phyloP scores from a whole-genome alignment of 2,888 invertebrate genomes.

The Gastracanthus pulcherrimus region DNA sequence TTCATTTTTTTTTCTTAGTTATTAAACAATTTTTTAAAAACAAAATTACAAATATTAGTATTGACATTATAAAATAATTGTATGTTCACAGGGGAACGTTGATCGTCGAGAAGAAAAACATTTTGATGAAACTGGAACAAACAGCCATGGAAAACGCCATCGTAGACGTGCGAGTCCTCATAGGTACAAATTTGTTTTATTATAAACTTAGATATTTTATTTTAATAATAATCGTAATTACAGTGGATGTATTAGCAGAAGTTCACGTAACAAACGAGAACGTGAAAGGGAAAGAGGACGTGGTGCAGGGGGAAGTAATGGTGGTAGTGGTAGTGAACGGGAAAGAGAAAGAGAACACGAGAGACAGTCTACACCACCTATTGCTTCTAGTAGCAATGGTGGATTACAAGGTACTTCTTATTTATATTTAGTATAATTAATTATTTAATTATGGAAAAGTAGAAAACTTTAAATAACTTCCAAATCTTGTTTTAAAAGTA shows the following conservation, averaged over 20 bases:
- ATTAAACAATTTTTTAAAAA: too few species aligned
- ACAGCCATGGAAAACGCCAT: slow-evolving; percentile 79
- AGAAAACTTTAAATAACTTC: not conserved
- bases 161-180: slow-evolving; percentile 79
- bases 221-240: slow-evolving; percentile 43
- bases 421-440: not conserved
- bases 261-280: slow-evolving; percentile 71
- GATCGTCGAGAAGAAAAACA: slow-evolving; percentile 74
- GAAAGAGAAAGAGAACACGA: slow-evolving; percentile 72
- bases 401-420: slow-evolving; percentile 67
- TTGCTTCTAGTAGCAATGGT: slow-evolving; percentile 71
- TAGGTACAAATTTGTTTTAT: slow-evolving; percentile 68
- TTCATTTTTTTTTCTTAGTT: not conserved
- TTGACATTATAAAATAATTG: not conserved
- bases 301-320: slow-evolving; percentile 64
- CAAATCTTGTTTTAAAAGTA: too few species aligned
- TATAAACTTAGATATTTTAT: not conserved
- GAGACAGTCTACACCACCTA: slow-evolving; percentile 72
- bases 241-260: slow-evolving; percentile 68
- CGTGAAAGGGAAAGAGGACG: slow-evolving; percentile 71
- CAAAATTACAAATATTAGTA: too few species aligned
- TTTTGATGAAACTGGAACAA: slow-evolving; percentile 78
- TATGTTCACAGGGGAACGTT: slow-evolving; percentile 64
- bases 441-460: not conserved
- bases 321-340: slow-evolving; percentile 64